These are phyloP conservation scores for Taphrorychus bicolor DNA, from an alignment of 2,888 invertebrate species.

Conservation along the genomic window DNA sequence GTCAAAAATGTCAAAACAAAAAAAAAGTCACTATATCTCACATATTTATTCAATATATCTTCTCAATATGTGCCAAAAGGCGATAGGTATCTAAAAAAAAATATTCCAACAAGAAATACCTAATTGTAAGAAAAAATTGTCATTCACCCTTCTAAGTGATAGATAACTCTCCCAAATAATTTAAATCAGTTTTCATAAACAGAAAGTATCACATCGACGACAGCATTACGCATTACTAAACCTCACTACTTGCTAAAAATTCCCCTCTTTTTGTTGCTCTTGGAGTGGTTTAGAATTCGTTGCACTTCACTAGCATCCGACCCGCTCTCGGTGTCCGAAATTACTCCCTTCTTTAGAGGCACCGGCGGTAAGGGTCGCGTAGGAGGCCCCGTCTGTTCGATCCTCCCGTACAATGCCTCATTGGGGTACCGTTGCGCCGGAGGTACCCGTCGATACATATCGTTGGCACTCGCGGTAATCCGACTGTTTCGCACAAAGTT, in stretches of 20 bases:
- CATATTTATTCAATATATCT: too few relatives aligned
- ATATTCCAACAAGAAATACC: too few relatives aligned
- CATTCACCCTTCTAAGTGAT: too few relatives aligned
- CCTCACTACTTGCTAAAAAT: constrained; percentile 52
- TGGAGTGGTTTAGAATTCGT: constrained; percentile 63
- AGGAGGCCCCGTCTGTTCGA: constrained; percentile 38
- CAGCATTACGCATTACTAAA: too few relatives aligned
- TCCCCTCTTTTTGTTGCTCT: constrained; percentile 48
- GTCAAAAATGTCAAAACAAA: too few relatives aligned
- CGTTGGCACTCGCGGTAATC: constrained; percentile 58
- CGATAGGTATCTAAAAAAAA: too few relatives aligned
- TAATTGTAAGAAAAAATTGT: too few relatives aligned
- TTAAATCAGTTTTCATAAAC: too few relatives aligned
- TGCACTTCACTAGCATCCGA: constrained; percentile 77
- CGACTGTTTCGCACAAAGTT: constrained; percentile 56
- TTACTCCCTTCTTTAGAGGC: constrained; percentile 43
- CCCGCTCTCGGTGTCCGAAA: constrained; percentile 73
- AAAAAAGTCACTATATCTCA: too few relatives aligned
- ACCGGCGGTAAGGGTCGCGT: constrained; percentile 60
- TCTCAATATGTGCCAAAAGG: too few relatives aligned
- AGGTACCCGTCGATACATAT: constrained; percentile 52
- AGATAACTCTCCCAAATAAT: too few relatives aligned
- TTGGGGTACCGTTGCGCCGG: constrained; percentile 36
- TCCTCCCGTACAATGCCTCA: constrained; percentile 31
- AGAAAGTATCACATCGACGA: constrained; percentile 16